Percentiles rank a stretch among this genome's conserved stretches.
Evolutionary conservation across 2,888 invertebrate genomes (phyloP).

Genomic region (Phlogophora meticulosa): DNA sequence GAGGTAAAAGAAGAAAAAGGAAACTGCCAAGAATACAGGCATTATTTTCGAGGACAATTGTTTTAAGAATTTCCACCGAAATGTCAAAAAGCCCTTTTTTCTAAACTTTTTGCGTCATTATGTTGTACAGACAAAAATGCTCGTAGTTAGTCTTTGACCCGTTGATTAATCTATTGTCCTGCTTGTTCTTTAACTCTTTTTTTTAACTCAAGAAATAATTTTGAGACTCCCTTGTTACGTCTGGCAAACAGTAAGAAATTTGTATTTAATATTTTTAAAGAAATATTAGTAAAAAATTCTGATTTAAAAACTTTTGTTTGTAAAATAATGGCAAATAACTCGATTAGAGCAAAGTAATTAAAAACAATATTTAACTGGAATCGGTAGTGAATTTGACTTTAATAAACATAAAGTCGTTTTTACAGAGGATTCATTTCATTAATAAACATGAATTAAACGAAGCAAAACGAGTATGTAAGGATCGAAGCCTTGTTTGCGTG

Average conservation of each 20-base stretch:
- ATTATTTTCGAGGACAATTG: constrained; percentile 15
- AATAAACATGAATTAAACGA: constrained; percentile 17
- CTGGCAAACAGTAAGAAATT: background rate
- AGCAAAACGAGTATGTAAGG: too few species aligned
- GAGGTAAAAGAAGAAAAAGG: background rate
- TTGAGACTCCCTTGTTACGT: constrained; percentile 6
- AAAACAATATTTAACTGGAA: background rate
- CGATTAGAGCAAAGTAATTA: background rate
- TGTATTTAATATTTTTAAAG: background rate
- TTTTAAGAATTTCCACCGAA: constrained; percentile 10
- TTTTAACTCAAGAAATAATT: constrained; percentile 11
- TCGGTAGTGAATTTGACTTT: constrained; percentile 5
- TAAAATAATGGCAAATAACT: background rate
- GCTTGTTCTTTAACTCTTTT: constrained; percentile 30
- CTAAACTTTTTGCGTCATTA: constrained; percentile 23
- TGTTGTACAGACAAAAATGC: constrained; percentile 40
- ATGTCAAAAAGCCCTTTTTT: constrained; percentile 1
- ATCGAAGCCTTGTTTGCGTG: too few species aligned
- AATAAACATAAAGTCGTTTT: background rate
- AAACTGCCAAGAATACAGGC: background rate
- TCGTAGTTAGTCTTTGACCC: constrained; percentile 30
- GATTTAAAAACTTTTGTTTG: background rate
- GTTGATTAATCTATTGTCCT: constrained; percentile 43
- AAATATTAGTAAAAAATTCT: background rate
- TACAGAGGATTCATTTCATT: background rate